phyloP scores from a whole-genome alignment of 1,140 invertebrate species.

The Aphelenchoides fujianensis region DNA sequence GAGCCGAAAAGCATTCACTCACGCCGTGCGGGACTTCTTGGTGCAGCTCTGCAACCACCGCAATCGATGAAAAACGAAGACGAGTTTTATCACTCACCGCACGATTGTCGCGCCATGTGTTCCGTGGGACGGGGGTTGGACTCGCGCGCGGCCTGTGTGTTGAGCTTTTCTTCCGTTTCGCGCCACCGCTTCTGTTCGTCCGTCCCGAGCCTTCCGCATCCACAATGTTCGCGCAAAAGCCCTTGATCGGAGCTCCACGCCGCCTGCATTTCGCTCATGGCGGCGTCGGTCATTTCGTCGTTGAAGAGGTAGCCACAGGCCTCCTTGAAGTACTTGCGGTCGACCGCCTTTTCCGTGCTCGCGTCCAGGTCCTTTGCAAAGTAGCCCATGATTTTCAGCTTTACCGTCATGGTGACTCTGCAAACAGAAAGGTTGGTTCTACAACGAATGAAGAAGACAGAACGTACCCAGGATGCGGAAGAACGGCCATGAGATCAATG shows the following conservation, averaged over 20 bases:
- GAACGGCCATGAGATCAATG: constrained; percentile 5
- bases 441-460: too few relatives aligned
- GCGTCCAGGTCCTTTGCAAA: constrained; percentile 11
- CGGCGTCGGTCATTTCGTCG: constrained; percentile 1
- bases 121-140: too few relatives aligned
- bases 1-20: too few relatives aligned
- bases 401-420: background rate
- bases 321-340: background rate
- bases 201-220: constrained; percentile 1
- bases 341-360: background rate
- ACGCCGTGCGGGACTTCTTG: too few relatives aligned
- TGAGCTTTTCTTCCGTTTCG: background rate
- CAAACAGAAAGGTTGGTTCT: too few relatives aligned
- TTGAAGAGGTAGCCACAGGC: constrained; percentile 17
- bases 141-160: background rate
- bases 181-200: background rate
- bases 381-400: constrained; percentile 14
- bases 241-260: constrained; percentile 9
- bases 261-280: constrained; percentile 6
- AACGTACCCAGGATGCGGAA: constrained; percentile 3
- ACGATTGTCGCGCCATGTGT: too few relatives aligned
- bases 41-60: too few relatives aligned
- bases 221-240: background rate
- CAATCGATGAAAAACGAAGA: too few relatives aligned
- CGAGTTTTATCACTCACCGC: too few relatives aligned